Percentiles rank a stretch among this genome's conserved stretches.
phyloP scores from a whole-genome alignment of 1,140 invertebrate species.

The Megathymus violae region DNA sequence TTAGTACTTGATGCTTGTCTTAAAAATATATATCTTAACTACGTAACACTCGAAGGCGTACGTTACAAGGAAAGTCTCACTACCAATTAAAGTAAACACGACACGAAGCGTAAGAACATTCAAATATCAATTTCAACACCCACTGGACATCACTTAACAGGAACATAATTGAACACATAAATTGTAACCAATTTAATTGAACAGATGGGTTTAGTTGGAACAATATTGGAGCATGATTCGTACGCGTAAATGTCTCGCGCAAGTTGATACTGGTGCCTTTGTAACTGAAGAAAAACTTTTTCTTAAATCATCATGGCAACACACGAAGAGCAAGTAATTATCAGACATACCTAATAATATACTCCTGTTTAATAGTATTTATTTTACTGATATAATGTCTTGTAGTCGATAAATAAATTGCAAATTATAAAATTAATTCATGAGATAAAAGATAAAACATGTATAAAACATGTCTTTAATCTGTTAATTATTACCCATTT shows the following conservation, averaged over 20 bases:
- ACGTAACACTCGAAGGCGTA: neutral
- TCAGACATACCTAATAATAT: too few relatives aligned
- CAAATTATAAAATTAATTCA: too few relatives aligned
- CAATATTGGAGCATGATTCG: slow-evolving; percentile 63
- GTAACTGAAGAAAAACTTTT: too few relatives aligned
- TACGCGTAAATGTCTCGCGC: slow-evolving; percentile 52
- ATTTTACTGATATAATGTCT: too few relatives aligned
- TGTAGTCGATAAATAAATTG: too few relatives aligned
- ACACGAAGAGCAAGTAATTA: too few relatives aligned
- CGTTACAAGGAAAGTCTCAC: slow-evolving; percentile 17
- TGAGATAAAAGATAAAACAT: too few relatives aligned
- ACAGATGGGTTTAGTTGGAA: slow-evolving; percentile 54
- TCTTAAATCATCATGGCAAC: too few relatives aligned
- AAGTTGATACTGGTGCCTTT: neutral
- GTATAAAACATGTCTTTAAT: too few relatives aligned
- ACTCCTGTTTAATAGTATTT: too few relatives aligned
- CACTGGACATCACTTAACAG: slow-evolving; percentile 27
- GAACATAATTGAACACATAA: slow-evolving; percentile 48
- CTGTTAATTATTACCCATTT: too few relatives aligned
- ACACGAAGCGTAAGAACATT: slow-evolving; percentile 30
- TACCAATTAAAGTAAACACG: slow-evolving; percentile 21
- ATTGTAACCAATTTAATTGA: slow-evolving; percentile 70
- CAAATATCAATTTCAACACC: slow-evolving; percentile 45
- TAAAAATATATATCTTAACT: neutral
- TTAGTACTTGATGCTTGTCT: neutral